A percentile compares a stretch with the other conserved stretches of the same genome.
phyloP scores from a whole-genome alignment of 2,113 vertebrate genomes.

The Myrmecobius fasciatus region DNA sequence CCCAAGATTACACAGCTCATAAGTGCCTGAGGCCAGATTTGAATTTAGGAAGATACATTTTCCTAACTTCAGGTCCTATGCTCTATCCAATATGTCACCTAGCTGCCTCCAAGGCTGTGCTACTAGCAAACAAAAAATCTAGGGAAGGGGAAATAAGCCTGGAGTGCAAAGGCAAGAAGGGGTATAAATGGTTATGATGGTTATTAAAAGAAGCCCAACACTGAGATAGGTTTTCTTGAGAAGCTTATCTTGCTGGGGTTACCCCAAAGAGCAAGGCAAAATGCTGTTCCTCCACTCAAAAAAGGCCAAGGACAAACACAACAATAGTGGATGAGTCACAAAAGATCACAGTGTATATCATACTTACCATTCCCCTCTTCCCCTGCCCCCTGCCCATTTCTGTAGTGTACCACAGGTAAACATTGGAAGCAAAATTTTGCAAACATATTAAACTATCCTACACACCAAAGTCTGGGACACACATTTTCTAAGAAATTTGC shows the following conservation, averaged over 20 bases:
- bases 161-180: background rate
- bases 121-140: background rate
- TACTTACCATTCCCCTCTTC: background rate
- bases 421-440: background rate
- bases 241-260: background rate
- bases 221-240: background rate
- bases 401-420: background rate
- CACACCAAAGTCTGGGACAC: constrained; percentile 16
- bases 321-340: accelerated
- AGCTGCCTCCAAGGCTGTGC: background rate
- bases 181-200: background rate
- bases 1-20: background rate
- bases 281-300: background rate
- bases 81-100: background rate
- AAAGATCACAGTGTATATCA: accelerated
- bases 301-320: background rate
- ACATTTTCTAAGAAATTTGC: background rate
- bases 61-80: background rate
- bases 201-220: constrained; percentile 5
- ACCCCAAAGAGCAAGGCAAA: background rate
- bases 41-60: background rate
- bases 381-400: background rate
- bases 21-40: background rate
- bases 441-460: background rate
- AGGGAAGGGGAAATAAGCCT: background rate